Evolutionary conservation across 35 echinoderm and acorn worm species (phyloP), one percentile per base, ranked within the genome.

Genomic region (Lytechinus variegatus): DNA sequence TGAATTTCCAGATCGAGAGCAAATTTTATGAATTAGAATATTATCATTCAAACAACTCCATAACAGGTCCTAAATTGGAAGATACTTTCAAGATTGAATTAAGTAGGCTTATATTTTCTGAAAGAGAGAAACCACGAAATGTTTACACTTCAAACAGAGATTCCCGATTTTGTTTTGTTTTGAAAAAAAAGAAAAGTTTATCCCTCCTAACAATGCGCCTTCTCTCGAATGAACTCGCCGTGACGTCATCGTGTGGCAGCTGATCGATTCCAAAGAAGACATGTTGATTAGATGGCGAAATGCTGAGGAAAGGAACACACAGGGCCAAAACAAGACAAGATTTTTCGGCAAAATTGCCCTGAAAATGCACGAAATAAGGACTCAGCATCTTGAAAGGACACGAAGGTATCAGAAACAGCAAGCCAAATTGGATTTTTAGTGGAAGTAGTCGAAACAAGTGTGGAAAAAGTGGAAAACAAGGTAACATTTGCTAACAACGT

Each of bases 211-310:
- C 66, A 0, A 24, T 16, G 19, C n/a, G 28, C 88, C 52, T 51
- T 90, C 52, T 90, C 1, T 90, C 52, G 88, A 90, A 54, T 90
- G 88, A 54, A 90, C 88, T 90, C 88, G 16, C 6, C 88, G 29
- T 90, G 88, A 90, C 88, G 88, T 90, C 88, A 90, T 54, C 29
- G 10, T 90, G 12, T 90, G 88, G 88, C 88, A 90, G 88, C 88
- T 90, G 88, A 90, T 90, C 88, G 88, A 90, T 90, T 90, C 88
- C n/a, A 44, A 54, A 44, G 88, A 90, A 90, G 88, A 90, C 88
- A 90, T 90, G 88, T 90, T 90, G 88, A 90, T 90, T 90, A 90
- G 88, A 90, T 90, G 88, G 88, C 88, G 88, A 90, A 90, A 90
- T 90, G 88, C 88, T 90, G 88, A 90, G 52, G 52, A 44, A 79